Percentiles rank a stretch among this genome's conserved stretches.
Evolutionary conservation across 2,113 vertebrate species (phyloP).

Genomic region (Tachuris rubrigastra): DNA sequence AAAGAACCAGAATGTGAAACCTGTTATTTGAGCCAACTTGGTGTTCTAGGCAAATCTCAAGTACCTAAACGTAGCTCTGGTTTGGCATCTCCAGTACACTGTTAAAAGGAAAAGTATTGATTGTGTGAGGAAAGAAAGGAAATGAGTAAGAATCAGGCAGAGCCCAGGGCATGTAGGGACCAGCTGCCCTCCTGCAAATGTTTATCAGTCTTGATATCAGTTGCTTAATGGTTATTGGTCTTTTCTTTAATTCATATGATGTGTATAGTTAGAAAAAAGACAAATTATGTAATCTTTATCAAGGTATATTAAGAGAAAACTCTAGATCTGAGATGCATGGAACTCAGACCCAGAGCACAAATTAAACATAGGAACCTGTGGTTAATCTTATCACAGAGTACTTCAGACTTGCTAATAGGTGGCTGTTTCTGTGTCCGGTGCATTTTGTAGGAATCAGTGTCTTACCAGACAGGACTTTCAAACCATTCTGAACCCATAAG

Average conservation of each 20-base stretch:
- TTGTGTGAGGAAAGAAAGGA: not conserved
- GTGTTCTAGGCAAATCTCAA: not conserved
- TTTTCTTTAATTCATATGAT: not conserved
- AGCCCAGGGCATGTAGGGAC: rapidly evolving
- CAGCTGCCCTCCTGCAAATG: not conserved
- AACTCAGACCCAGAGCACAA: not conserved
- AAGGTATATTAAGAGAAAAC: not conserved
- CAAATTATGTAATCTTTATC: not conserved
- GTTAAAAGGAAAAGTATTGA: not conserved
- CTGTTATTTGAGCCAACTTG: not conserved
- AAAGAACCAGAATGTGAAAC: not conserved
- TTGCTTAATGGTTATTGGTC: not conserved
- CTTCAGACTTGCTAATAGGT: not conserved
- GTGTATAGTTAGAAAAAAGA: not conserved
- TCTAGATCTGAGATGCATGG: not conserved
- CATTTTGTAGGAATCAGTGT: not conserved
- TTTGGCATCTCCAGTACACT: not conserved
- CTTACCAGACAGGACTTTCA: not conserved
- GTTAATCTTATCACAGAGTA: not conserved
- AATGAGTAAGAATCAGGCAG: not conserved
- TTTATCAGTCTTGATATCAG: not conserved
- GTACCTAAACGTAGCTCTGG: not conserved
- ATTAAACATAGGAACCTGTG: not conserved
- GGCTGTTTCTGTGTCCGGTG: not conserved
- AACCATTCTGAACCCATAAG: not conserved